Base-by-base conservation (phyloP, 2,113 vertebrate species). In the Stomatorhinus ivindoensis region DNA sequence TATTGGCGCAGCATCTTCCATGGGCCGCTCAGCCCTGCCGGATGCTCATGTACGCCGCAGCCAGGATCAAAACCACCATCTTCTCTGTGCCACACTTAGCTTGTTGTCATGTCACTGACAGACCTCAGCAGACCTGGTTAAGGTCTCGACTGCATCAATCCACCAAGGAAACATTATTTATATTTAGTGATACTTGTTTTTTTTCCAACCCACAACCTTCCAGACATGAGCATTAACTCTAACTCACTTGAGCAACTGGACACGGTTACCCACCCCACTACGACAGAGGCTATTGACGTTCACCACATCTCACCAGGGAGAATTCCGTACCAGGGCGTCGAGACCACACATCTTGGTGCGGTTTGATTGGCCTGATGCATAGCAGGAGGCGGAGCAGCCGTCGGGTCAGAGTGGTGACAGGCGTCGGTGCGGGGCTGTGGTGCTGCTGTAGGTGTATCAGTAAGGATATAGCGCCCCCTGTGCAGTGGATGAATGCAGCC, bases 401-500 rank as follows among this genome's bases (percentile, higher is more conserved):
- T 42, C 4, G 15, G 35, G 35, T 7, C 73, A 42, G 73, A 19
- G 35, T 31, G 31, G 69, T 35, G 31, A 39, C 9, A 2, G 65
- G 65, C 9, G 11, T 6, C 27, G 5, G n/a, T 73, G 65, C 27
- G 19, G 69, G 69, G 2, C 69, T 76, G 69, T 17, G 35, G 31
- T 39, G 69, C 5, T 17, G 69, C 31, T 39, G 31, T 9, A 17
- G 69, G 69, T n/a, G 35, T 39, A 13, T 80, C 73, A 80, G 73
- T 80, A 80, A 10, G 95, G 96, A 93, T 96, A 96, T 0, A 96
- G 95, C 92, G 95, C 95, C 53, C 96, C 96, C 35, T 94, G 93
- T 88, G 96, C 95, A 91, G 92, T 76, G 1, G 92, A 87, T 46
- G 96, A 95, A 48, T 96, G 92, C n/a, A 94, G 94, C 35, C 96